Percentiles rank a stretch among this genome's conserved stretches.
Conservation (phyloP, 2,113 vertebrate species). For the Apeltes quadracus region DNA sequence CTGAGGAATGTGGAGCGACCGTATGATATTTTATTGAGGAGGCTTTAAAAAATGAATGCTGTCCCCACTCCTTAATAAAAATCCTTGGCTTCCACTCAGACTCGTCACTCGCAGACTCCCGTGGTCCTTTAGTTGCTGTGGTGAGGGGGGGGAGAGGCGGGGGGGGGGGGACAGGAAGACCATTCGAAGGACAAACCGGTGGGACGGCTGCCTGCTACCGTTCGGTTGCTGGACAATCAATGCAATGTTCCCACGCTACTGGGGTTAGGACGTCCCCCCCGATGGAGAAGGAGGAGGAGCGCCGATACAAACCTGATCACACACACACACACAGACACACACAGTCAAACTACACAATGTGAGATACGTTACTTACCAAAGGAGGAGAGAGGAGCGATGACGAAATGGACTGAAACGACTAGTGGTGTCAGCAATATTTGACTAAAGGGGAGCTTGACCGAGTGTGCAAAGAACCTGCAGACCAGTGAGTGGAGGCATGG, state of each 20-base stretch:
- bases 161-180: conserved; percentile 28
- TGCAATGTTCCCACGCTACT: neutral
- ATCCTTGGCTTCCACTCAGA: conserved; percentile 74
- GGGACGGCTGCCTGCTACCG: conserved; percentile 6
- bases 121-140: conserved; percentile 63
- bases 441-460: conserved; percentile 45
- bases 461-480: conserved; percentile 71
- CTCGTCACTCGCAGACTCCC: conserved; percentile 66
- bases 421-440: conserved; percentile 78
- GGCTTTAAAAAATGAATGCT: conserved; percentile 88
- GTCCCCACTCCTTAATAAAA: conserved; percentile 86
- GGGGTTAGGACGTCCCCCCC: neutral
- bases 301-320: neutral
- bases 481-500: conserved; percentile 26
- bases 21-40: conserved; percentile 89
- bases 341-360: neutral
- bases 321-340: neutral
- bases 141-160: conserved; percentile 51
- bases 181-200: neutral
- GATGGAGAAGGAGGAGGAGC: neutral
- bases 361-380: neutral
- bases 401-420: conserved; percentile 33
- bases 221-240: neutral
- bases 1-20: conserved; percentile 87
- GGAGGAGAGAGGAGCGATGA: conserved; percentile 17